phyloP scores from a whole-genome alignment of 2,113 vertebrate genomes.

The Psilopsiagon aurifrons region DNA sequence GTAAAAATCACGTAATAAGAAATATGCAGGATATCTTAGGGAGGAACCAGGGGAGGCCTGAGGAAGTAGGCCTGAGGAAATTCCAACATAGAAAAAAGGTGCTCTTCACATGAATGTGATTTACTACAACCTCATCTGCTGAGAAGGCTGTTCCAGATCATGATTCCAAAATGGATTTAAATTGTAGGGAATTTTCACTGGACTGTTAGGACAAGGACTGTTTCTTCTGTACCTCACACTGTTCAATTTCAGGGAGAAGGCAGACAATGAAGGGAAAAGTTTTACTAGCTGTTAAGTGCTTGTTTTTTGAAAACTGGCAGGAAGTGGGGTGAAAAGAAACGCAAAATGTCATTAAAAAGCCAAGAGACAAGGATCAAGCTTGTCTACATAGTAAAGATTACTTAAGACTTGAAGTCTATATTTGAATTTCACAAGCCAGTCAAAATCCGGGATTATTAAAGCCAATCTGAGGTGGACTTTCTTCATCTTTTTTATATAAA shows the following conservation, averaged over 20 bases:
- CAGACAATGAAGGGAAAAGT: neutral
- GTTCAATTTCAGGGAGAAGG: neutral
- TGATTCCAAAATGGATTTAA: neutral
- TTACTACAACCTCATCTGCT: neutral
- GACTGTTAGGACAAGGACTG: neutral
- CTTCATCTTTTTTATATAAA: neutral
- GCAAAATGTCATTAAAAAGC: neutral
- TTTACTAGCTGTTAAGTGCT: neutral
- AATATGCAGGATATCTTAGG: neutral
- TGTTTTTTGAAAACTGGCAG: neutral
- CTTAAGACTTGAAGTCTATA: neutral
- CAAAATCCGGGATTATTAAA: neutral
- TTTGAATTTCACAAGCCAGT: neutral
- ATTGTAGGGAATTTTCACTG: neutral
- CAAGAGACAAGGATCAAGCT: neutral
- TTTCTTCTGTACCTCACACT: neutral
- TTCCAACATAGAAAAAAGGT: neutral
- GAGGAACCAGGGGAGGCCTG: neutral
- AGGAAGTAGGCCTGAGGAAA: neutral
- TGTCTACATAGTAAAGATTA: neutral
- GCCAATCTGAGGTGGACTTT: neutral
- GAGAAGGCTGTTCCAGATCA: neutral
- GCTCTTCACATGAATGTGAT: neutral
- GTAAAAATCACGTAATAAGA: neutral
- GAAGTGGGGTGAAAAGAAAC: neutral